phyloP scores from a whole-genome alignment of 2,888 invertebrate species.

The Mythimna ferrago region DNA sequence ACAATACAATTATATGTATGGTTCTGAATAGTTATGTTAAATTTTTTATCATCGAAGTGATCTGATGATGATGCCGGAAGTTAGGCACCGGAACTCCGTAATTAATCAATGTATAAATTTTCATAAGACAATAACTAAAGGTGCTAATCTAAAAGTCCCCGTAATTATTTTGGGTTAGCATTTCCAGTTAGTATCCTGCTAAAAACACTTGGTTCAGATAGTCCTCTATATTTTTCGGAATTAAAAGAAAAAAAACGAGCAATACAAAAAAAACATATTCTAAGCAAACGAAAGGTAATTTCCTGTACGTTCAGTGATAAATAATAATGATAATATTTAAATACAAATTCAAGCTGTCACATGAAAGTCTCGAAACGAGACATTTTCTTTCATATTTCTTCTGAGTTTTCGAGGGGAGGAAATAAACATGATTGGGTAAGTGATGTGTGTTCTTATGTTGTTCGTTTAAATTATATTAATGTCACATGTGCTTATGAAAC shows the following conservation, averaged over 20 bases:
- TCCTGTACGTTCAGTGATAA: conserved; percentile 29
- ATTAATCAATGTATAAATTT: too few relatives aligned
- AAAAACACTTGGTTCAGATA: too few relatives aligned
- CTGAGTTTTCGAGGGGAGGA: conserved; percentile 14
- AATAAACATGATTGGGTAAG: conserved; percentile 38
- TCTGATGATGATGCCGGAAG: too few relatives aligned
- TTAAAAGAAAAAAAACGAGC: conserved; percentile 10
- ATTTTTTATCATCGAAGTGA: too few relatives aligned
- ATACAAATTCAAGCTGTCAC: conserved; percentile 53
- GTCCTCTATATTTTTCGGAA: too few relatives aligned
- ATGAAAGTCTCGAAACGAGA: conserved; percentile 29
- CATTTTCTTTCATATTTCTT: conserved; percentile 31
- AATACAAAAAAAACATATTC: not conserved
- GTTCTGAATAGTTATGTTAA: too few relatives aligned
- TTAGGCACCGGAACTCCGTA: too few relatives aligned
- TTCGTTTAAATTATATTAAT: conserved; percentile 10
- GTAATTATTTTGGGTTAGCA: too few relatives aligned
- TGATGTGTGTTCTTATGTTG: conserved; percentile 17
- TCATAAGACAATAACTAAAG: too few relatives aligned
- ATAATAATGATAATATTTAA: conserved; percentile 49
- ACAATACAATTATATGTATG: too few relatives aligned
- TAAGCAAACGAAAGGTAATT: conserved; percentile 18
- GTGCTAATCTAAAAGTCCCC: too few relatives aligned
- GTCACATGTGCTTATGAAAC: not conserved
- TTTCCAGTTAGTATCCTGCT: too few relatives aligned